Base-by-base conservation (phyloP, 2,113 vertebrate genomes). In the Gasterosteus nipponicus region DNA sequence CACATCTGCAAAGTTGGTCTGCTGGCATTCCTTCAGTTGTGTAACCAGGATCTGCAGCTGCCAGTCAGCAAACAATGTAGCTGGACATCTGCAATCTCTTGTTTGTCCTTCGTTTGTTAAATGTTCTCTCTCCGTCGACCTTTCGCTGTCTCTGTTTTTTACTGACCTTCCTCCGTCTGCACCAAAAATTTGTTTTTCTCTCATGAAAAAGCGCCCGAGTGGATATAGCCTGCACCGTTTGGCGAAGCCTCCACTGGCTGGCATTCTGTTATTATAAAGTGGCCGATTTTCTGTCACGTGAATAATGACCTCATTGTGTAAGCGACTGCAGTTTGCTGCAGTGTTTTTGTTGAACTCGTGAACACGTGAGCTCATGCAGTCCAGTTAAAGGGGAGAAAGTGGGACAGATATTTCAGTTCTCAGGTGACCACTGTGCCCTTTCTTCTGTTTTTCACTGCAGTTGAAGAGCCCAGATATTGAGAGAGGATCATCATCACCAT, bases 101-200 rank as follows among this genome's bases (percentile, higher is more conserved):
- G 5, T 44, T 31, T 22, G 8, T 29, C 33, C 39, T 38, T 49
- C 1, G 46, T 57, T 49, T 60, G 3, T 44, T 92, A 96, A 94
- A 96, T 35, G 33, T 95, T 86, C 95, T 94, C 94, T 95, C 95
- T 91, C 94, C 96, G 10, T 58, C 41, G n/a, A 5, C 9, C 33
- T 51, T 26, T 53, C 31, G 44, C 19, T 49, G 31, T 39, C 18
- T 65, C 5, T 5, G 64, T 67, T 58, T 9, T 41, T 9, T 5
- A 1, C 39, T 66, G 31, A 44, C 68, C 49, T 61, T 69, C 18
- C 15, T 5, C 9, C 41, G 14, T 4, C 19, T 65, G 46, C 38
- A 35, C 16, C 0, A 58, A 59, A 33, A 57, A 5, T 29, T 51
- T 1, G 41, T 38, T 56, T 75, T 69, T 69, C 22, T 16, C n/a